Evolutionary conservation across 2,797 vertebrate genomes (phyloP).

Genomic region (Sebastes paucispinis): DNA sequence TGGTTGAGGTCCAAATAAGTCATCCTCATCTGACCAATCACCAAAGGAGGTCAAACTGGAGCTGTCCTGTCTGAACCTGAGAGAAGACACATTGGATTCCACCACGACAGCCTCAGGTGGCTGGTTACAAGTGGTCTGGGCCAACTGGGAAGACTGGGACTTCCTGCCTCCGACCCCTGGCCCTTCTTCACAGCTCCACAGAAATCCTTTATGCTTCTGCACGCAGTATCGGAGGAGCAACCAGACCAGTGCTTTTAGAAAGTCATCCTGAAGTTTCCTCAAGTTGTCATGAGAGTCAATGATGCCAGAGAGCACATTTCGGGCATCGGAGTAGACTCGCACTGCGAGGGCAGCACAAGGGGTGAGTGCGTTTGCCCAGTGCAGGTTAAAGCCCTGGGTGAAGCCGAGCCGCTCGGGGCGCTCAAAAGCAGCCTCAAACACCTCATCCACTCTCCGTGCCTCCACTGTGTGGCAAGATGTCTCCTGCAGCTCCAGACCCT

Average conservation of each 20-base stretch:
- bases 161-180: constrained; percentile 66
- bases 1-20: constrained; percentile 89
- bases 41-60: constrained; percentile 87
- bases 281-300: constrained; percentile 95
- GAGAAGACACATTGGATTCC: constrained; percentile 73
- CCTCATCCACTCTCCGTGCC: constrained; percentile 93
- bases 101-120: constrained; percentile 68
- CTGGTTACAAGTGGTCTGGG: constrained; percentile 67
- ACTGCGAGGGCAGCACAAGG: constrained; percentile 90
- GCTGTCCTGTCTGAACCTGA: constrained; percentile 81
- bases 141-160: constrained; percentile 78
- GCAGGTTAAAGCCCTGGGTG: constrained; percentile 86
- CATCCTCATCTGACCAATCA: constrained; percentile 94
- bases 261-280: constrained; percentile 92
- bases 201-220: constrained; percentile 78
- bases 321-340: constrained; percentile 92
- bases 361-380: constrained; percentile 92
- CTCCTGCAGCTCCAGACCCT: constrained; percentile 98
- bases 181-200: constrained; percentile 70
- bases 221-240: constrained; percentile 90
- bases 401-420: constrained; percentile 82
- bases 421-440: constrained; percentile 93
- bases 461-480: constrained; percentile 97
- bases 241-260: constrained; percentile 93
- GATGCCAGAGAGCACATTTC: constrained; percentile 93